Evolutionary conservation across 2,797 vertebrate species (phyloP).

Genomic region (Galaxias olidus): DNA sequence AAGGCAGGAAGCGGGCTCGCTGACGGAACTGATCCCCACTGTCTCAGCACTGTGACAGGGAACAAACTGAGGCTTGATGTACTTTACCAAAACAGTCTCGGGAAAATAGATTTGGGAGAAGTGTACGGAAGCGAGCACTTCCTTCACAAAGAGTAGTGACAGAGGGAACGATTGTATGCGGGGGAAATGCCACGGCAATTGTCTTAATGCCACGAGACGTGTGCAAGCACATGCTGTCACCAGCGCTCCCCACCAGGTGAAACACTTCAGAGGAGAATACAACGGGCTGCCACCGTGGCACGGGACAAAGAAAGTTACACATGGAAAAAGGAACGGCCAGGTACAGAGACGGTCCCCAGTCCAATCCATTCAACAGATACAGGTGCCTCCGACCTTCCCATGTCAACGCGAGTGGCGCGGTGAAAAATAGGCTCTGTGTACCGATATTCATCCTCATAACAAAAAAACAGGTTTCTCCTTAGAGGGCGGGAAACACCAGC

Average conservation of each 20-base stretch:
- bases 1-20: constrained; percentile 35
- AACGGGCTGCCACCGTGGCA: constrained; percentile 57
- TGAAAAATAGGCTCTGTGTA: constrained; percentile 68
- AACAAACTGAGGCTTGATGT: constrained; percentile 62
- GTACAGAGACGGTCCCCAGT: constrained; percentile 71
- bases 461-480: constrained; percentile 67
- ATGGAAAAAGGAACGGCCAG: constrained; percentile 70
- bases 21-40: constrained; percentile 46
- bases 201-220: constrained; percentile 67
- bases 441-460: constrained; percentile 69
- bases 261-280: constrained; percentile 57
- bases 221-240: constrained; percentile 71
- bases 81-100: constrained; percentile 61
- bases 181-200: constrained; percentile 70
- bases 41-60: constrained; percentile 44
- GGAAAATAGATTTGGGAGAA: constrained; percentile 60
- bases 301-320: constrained; percentile 70
- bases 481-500: constrained; percentile 68
- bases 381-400: constrained; percentile 78
- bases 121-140: constrained; percentile 43
- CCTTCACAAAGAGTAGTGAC: constrained; percentile 67
- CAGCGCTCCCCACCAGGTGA: constrained; percentile 49
- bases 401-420: constrained; percentile 72
- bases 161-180: constrained; percentile 62
- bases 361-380: constrained; percentile 77